A percentile compares a stretch with the other conserved stretches of the same genome.
Evolutionary conservation across 2,888 invertebrate species (phyloP).

Genomic region (Ormyrus nitidulus): DNA sequence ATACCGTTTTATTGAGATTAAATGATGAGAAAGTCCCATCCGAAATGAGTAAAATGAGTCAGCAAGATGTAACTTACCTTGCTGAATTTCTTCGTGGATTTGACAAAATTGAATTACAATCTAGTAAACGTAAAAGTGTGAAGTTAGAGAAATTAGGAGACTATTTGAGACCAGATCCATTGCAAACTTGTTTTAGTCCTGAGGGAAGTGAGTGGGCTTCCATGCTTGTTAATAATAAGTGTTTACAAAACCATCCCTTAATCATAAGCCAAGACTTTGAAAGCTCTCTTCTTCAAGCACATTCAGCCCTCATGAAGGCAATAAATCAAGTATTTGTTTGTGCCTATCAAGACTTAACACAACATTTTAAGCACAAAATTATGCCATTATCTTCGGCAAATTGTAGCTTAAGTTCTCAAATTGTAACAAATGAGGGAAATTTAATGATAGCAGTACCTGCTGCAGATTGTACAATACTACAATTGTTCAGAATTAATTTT

Average conservation of each 20-base stretch:
- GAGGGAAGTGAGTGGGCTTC: slow-evolving; percentile 87
- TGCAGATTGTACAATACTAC: slow-evolving; percentile 64
- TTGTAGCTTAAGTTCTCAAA: slow-evolving; percentile 66
- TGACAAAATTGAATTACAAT: slow-evolving; percentile 77
- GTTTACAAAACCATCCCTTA: slow-evolving; percentile 82
- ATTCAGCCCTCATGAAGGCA: slow-evolving; percentile 82
- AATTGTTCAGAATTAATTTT: slow-evolving; percentile 65
- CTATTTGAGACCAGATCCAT: slow-evolving; percentile 80
- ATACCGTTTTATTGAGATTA: slow-evolving; percentile 88
- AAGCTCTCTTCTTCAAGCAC: slow-evolving; percentile 89
- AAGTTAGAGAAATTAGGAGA: slow-evolving; percentile 94
- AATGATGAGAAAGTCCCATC: slow-evolving; percentile 90
- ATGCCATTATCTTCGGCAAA: slow-evolving; percentile 60
- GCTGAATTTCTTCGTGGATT: slow-evolving; percentile 93
- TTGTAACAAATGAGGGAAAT: slow-evolving; percentile 64
- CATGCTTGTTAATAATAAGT: slow-evolving; percentile 85
- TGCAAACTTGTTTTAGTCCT: slow-evolving; percentile 83
- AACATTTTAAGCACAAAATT: slow-evolving; percentile 77
- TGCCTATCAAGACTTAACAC: slow-evolving; percentile 80
- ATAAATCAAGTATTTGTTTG: slow-evolving; percentile 83
- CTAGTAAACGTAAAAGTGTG: slow-evolving; percentile 73
- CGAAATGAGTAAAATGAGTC: slow-evolving; percentile 89
- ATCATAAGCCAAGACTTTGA: slow-evolving; percentile 86
- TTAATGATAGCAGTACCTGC: slow-evolving; percentile 67
- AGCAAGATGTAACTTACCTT: slow-evolving; percentile 92